Evolutionary conservation across 2,888 invertebrate species (phyloP).

Genomic region (Malachius bipustulatus): DNA sequence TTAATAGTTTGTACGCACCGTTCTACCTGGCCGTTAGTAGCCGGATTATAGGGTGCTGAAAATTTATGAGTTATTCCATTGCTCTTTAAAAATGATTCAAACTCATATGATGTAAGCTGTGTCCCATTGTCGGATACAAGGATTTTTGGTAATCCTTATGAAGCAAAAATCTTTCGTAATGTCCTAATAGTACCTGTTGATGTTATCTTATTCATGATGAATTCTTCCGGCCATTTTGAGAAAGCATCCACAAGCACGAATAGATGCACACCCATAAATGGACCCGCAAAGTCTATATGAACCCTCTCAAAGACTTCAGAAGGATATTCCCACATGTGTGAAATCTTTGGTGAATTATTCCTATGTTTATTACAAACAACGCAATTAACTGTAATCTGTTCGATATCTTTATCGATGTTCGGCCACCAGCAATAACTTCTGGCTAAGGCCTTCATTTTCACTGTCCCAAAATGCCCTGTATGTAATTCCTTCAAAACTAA

Average conservation of each 20-base stretch:
- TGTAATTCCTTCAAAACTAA: conserved; percentile 5
- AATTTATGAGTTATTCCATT: not conserved
- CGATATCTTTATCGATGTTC: conserved; percentile 4
- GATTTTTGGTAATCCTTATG: not conserved
- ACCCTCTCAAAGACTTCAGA: not conserved
- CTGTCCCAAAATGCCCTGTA: conserved; percentile 3
- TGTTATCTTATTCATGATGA: not conserved
- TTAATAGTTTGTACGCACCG: too few species aligned
- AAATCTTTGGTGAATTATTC: too few species aligned
- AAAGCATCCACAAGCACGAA: not conserved
- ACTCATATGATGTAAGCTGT: not conserved
- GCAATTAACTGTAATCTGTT: too few species aligned
- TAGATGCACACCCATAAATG: not conserved
- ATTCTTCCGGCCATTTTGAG: not conserved
- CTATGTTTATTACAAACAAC: too few species aligned
- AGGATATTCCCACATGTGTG: not conserved
- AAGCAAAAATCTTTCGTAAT: not conserved
- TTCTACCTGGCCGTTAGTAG: too few species aligned
- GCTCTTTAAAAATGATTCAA: not conserved
- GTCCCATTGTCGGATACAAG: not conserved
- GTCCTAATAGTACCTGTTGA: not conserved
- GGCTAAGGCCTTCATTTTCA: conserved; percentile 1
- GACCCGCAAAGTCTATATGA: not conserved
- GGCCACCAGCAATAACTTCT: conserved; percentile 6
- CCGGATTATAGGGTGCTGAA: not conserved